Conservation (phyloP, 2,113 vertebrate species). For the Columbina picui region DNA sequence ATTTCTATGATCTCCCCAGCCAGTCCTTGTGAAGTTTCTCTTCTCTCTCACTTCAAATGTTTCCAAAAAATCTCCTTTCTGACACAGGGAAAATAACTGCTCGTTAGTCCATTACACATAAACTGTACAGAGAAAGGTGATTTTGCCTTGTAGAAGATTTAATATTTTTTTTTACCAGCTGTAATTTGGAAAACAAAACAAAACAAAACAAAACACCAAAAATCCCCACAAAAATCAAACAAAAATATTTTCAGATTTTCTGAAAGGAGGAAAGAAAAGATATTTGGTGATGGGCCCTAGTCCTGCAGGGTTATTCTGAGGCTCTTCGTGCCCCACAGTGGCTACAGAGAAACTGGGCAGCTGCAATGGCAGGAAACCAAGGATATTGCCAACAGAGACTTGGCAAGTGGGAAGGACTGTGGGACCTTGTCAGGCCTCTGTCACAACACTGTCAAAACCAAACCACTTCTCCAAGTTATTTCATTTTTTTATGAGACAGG, state of each 20-base stretch:
- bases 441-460: background rate
- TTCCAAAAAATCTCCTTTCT: background rate
- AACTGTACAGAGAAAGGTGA: background rate
- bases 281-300: background rate
- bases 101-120: background rate
- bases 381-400: background rate
- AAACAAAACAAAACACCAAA: background rate
- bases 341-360: background rate
- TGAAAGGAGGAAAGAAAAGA: background rate
- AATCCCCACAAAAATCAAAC: too few relatives aligned
- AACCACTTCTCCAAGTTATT: background rate
- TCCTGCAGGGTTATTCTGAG: background rate
- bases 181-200: background rate
- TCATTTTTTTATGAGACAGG: background rate
- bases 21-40: background rate
- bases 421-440: background rate
- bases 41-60: background rate
- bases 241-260: background rate
- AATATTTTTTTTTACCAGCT: background rate
- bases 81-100: background rate
- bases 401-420: background rate
- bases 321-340: background rate
- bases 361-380: background rate
- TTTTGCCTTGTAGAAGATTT: background rate
- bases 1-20: fast-evolving